Evolutionary conservation across 2,888 invertebrate genomes (phyloP), one percentile per base, ranked within the genome.

Genomic region (Pollenia labialis): DNA sequence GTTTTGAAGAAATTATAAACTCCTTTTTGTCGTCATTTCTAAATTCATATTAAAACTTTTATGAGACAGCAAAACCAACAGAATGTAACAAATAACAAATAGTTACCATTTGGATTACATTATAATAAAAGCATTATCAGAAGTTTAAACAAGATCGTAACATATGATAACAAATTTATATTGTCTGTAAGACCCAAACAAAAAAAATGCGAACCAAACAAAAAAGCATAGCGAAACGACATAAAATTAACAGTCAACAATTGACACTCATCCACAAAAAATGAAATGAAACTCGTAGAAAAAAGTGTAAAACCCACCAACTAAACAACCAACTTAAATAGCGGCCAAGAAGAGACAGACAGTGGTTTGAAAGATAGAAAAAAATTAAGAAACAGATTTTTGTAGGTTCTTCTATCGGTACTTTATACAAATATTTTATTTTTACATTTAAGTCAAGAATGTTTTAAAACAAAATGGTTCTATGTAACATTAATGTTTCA

Each of bases 61-160:
- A 32, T 32, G 32, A 32, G 32, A 14, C 9, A 48, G 32, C 16
- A 16, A 72, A 23, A 46, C 2, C 8, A 42, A 48, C 42, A 74
- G 12, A 60, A 85, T 69, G 40, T 18, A 74, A 16, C 64, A 56
- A 64, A 58, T 75, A 68, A 81, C 75, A 75, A 75, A 82, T 82
- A 75, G 75, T 62, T 68, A 82, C 81, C 72, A 84, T 74, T 84
- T 69, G 81, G 84, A 87, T 87, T 87, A 84, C 87, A 81, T 84
- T 84, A 87, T 79, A 87, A 87, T 87, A 87, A 87, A 84, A 81
- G 87, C 72, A 84, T 77, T 81, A 84, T 81, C 87, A 81, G 76
- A 79, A 84, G 84, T 87, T 84, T 84, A 77, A 87, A 87, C 84
- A 87, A 87, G 87, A 87, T 87, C 74, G 68, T 81, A 84, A 81